Evolutionary conservation across 2,113 vertebrate genomes (phyloP), one percentile per base, ranked within the genome.

Genomic region (Hydropotes inermis): DNA sequence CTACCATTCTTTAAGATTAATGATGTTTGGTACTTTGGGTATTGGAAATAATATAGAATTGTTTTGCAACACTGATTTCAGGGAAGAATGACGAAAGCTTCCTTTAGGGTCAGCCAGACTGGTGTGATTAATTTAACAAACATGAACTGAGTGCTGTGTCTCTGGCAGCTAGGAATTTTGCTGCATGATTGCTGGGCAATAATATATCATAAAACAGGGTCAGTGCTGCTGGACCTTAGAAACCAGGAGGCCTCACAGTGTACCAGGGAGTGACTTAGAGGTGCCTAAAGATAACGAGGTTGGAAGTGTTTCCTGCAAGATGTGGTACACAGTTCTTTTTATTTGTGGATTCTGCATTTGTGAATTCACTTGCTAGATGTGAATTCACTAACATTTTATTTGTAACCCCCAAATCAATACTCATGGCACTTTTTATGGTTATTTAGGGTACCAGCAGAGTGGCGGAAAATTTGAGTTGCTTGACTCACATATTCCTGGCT

Each of bases 51-150:
- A 15, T 61, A 52, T 23, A 82, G 60, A 95, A 23, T 30, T 11
- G 21, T 76, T 94, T 95, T 57, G 43, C 76, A 92, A 83, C 25
- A 61, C 70, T 54, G 55, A 52, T 89, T 89, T 82, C 2, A 1
- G 30, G 58, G 54, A 94, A 70, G 17, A 96, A 92, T 82, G 86
- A 81, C 16, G 17, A 39, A 58, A 57, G 10, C n/a, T 90, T 76
- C 79, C 84, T 76, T 45, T 79, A 79, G 86, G 52, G 60, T 61
- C 36, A 58, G 47, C 10, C 85, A 78, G 55, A 54, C 23, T 78
- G 79, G 55, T 74, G 30, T 87, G 61, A 91, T 83, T 90, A 76
- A 89, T 85, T 89, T 94, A 95, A 81, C 52, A 93, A 60, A 64
- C 30, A 70, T 60, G 78, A 90, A 90, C 67, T 4, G 43, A 95